These are phyloP conservation scores for Mesembrinibis cayennensis DNA, from an alignment of 2,113 vertebrate genomes.

Conservation along the genomic window DNA sequence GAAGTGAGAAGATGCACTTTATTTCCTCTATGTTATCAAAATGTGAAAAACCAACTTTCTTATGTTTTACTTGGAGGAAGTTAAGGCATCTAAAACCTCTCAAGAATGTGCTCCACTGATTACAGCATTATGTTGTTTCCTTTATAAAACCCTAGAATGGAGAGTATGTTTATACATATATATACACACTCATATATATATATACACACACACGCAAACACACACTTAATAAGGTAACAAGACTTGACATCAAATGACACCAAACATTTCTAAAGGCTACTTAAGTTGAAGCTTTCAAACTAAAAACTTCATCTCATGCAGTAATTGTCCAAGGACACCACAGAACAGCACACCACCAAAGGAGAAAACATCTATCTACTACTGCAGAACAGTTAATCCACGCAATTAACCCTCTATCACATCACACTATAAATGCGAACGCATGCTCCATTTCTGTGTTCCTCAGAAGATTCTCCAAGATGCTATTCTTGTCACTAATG, in stretches of 20 bases:
- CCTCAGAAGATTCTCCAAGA: slow-evolving; percentile 28
- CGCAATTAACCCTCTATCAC: slow-evolving; percentile 19
- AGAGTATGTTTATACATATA: neutral
- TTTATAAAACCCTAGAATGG: neutral
- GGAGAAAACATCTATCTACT: neutral
- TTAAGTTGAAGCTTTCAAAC: neutral
- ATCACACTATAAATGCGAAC: neutral
- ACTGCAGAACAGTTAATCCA: slow-evolving; percentile 30
- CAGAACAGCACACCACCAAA: slow-evolving; percentile 22
- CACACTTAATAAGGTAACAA: neutral
- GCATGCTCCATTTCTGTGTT: neutral
- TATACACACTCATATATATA: accelerated
- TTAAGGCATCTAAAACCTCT: neutral
- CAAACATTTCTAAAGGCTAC: neutral
- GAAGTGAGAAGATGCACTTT: neutral
- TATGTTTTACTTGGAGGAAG: neutral
- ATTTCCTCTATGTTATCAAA: neutral
- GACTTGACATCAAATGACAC: neutral
- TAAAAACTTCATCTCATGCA: neutral
- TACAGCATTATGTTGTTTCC: neutral
- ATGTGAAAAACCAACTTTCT: neutral
- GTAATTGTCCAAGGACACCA: neutral
- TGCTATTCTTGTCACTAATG: slow-evolving; percentile 7
- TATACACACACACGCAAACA: neutral
- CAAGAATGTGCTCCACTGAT: neutral